Evolutionary conservation across 2,113 vertebrate genomes (phyloP), one percentile per base, ranked within the genome.

Genomic region (Cololabis saira): DNA sequence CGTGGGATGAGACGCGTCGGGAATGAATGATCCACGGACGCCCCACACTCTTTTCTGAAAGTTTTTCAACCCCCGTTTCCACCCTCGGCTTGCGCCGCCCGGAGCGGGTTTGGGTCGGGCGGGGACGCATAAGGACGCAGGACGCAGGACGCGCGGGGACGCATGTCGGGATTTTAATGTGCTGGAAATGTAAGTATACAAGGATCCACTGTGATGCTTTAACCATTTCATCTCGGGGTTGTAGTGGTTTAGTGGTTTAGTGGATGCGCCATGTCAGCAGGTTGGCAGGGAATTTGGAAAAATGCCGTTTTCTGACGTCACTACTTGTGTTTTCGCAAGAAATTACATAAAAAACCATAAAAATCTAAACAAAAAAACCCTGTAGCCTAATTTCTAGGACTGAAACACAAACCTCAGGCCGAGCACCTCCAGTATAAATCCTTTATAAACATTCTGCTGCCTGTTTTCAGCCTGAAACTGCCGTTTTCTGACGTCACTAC

Each of bases 121-220:
- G n/a, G n/a, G n/a, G n/a, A n/a, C n/a, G n/a, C n/a, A n/a, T n/a
- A n/a, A n/a, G n/a, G n/a, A n/a, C n/a, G n/a, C n/a, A n/a, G n/a
- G n/a, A n/a, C n/a, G n/a, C n/a, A n/a, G n/a, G n/a, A n/a, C n/a
- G n/a, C n/a, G n/a, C n/a, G n/a, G 91, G 50, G 70, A 56, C 21
- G 56, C 74, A 68, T 43, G 60, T 63, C 71, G 4, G 84, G 85
- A 87, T 81, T 47, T n/a, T 27, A 21, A 14, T 33, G 40, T 61
- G 80, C 57, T 78, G 55, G 71, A 88, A 87, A 84, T 89, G 92
- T 93, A 86, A 93, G 90, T 92, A 76, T 53, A 42, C 85, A 79
- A 56, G 67, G 57, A 61, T 60, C 69, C 69, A 61, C 64, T 76
- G 64, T 62, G 63, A 43, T 52, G 58, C 44, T 11, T 61, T n/a